Evolutionary conservation across 2,797 vertebrate genomes (phyloP).

Genomic region (Taeniopygia guttata): DNA sequence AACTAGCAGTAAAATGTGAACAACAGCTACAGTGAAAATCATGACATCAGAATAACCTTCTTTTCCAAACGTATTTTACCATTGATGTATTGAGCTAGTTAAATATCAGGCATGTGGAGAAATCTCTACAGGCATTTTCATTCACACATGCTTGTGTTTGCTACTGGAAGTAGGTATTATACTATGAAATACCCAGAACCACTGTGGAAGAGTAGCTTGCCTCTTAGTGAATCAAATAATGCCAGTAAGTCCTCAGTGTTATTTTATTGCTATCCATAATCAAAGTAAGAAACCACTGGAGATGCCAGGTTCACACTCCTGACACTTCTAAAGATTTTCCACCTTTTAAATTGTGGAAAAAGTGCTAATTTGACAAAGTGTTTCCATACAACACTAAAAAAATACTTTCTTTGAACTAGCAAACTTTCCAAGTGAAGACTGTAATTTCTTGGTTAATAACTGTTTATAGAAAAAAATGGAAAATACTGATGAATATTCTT

Average conservation of each 20-base stretch:
- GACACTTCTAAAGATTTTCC: not conserved
- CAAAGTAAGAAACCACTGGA: not conserved
- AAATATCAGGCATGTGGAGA: not conserved
- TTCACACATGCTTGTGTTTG: not conserved
- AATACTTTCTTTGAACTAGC: not conserved
- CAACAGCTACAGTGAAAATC: not conserved
- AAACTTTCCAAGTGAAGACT: not conserved
- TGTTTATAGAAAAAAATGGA: not conserved
- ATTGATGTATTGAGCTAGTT: fast-evolving
- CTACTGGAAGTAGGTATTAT: not conserved
- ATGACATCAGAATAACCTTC: not conserved
- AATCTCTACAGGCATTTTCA: not conserved
- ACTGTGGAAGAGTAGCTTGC: not conserved
- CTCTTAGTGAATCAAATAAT: not conserved
- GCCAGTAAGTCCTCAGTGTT: not conserved
- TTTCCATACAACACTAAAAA: not conserved
- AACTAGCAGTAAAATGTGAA: not conserved
- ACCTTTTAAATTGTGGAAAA: not conserved
- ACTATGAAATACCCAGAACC: not conserved
- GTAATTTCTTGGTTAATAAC: not conserved
- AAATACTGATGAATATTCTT: not conserved
- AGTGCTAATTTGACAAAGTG: not conserved
- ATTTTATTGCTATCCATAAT: not conserved
- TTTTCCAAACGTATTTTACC: not conserved
- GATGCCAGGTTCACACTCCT: not conserved